Evolutionary conservation across 2,888 invertebrate genomes (phyloP), one percentile per base, ranked within the genome.

Genomic region (Doris montereyensis): DNA sequence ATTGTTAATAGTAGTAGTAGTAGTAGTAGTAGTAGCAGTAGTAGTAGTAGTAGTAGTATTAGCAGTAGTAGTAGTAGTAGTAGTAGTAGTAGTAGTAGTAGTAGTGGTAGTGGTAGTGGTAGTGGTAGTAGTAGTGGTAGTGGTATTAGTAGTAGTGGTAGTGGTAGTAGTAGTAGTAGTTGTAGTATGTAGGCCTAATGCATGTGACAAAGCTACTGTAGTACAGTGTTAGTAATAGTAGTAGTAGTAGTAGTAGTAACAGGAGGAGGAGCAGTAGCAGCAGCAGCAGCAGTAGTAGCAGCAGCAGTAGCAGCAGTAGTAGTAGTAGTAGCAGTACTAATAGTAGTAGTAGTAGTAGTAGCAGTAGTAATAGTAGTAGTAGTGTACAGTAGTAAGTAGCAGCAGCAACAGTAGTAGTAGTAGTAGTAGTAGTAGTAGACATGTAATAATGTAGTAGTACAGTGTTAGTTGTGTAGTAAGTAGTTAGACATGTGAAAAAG

Each of bases 301-400:
- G 73, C 26, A 73, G 57, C 26, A 73, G 58, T 73, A 73, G 73
- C 57, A 73, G 73, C 57, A 73, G 73, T 73, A 73, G 57, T 73
- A 73, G 73, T 73, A 73, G 73, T 73, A 73, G 73, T 73, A 73
- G 73, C 57, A 73, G 73, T 73, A 73, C 57, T 57, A 73, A 58
- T 73, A 73, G 73, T 73, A 73, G 73, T 73, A 73, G 73, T 73
- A 73, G 73, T 10, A 28, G 34, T 28, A 74, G 58, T 28, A 58
- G 58, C 17, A 74, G 74, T 70, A 60, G 34, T 62, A 32, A 26
- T 13, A 21, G 35, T 62, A 32, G 75, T 62, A 32, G 75, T 34
- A 32, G 75, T 62, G 32, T 28, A 24, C 32, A 32, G 35, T 13
- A 21, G 35, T 62, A 32, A 65, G 28, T n/a, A 65, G n/a, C 17